A percentile compares a stretch with the other conserved stretches of the same genome.
Evolutionary conservation across 1,140 invertebrate species (phyloP).

Genomic region (Sitophilus oryzae): DNA sequence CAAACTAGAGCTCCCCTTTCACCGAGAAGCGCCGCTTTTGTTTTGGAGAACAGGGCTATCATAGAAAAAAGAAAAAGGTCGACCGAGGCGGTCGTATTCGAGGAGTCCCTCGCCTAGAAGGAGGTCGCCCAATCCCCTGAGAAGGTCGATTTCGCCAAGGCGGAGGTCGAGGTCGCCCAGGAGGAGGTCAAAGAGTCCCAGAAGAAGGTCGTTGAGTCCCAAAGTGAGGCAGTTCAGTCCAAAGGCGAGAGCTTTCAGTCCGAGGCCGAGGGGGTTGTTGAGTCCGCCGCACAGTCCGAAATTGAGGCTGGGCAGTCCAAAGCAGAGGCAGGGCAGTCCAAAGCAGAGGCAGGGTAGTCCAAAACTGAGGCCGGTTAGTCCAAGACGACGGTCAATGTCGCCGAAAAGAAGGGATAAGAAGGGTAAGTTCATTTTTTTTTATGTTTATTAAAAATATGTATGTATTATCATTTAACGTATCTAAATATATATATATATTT

Average conservation of each 20-base stretch:
- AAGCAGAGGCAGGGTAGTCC: not conserved
- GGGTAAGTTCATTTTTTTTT: slow-evolving; percentile 13
- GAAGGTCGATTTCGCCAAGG: slow-evolving; percentile 23
- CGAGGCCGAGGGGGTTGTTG: not conserved
- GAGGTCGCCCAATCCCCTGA: slow-evolving; percentile 19
- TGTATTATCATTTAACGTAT: too few relatives aligned
- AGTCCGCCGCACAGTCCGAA: slow-evolving; percentile 8
- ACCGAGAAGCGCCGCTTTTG: slow-evolving; percentile 44
- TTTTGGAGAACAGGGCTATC: slow-evolving; percentile 41
- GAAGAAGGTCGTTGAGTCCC: slow-evolving; percentile 6
- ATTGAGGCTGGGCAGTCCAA: slow-evolving; percentile 5
- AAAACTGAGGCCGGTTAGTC: too few relatives aligned
- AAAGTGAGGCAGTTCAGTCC: not conserved
- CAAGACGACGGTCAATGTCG: slow-evolving; percentile 19
- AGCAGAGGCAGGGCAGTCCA: slow-evolving; percentile 6
- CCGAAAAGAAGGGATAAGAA: slow-evolving; percentile 23
- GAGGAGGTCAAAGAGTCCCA: slow-evolving; percentile 7
- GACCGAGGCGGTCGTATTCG: slow-evolving; percentile 36
- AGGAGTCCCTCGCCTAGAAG: slow-evolving; percentile 31
- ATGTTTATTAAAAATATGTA: too few relatives aligned
- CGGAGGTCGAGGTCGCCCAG: slow-evolving; percentile 8
- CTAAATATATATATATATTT: too few relatives aligned
- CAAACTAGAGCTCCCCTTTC: slow-evolving; percentile 40
- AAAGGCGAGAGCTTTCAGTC: not conserved
- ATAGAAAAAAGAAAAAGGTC: slow-evolving; percentile 40